Percentiles rank a stretch among this genome's conserved stretches.
Conservation (phyloP, 2,888 invertebrate species). For the Anarsia innoxiella region DNA sequence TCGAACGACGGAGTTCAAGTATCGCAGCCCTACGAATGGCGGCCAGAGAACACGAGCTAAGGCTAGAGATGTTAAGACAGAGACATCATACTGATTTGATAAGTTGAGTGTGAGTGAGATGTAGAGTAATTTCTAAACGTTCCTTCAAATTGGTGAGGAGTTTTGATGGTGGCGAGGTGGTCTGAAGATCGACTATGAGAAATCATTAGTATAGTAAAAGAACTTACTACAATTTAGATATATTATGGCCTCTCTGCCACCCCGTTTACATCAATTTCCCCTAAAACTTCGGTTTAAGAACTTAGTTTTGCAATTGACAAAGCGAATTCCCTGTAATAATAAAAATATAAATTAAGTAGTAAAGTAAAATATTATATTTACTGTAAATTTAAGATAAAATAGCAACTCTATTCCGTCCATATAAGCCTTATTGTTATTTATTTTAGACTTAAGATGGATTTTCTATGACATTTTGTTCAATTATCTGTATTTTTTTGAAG, state of each 20-base stretch:
- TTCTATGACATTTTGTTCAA: no score
- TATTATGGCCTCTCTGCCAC: no score
- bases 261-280: no score
- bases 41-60: conserved; percentile 91
- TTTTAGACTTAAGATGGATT: conserved; percentile 40
- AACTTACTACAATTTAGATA: no score
- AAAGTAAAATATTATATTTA: conserved; percentile 1
- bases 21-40: conserved; percentile 91
- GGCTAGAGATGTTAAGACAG: conserved; percentile 87
- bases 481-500: no score
- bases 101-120: conserved; percentile 79
- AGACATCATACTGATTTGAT: conserved; percentile 84
- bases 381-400: conserved; percentile 11
- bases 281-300: no score
- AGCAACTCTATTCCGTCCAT: conserved; percentile 55
- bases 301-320: no score
- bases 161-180: no score
- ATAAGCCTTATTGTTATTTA: conserved; percentile 65
- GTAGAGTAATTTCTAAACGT: conserved; percentile 6
- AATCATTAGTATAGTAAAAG: no score
- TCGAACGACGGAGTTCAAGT: conserved; percentile 89
- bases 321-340: no score
- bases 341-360: no score
- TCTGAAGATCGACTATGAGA: no score
- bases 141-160: conserved; percentile 8